Evolutionary conservation across 2,113 vertebrate genomes (phyloP), one percentile per base, ranked within the genome.

Genomic region (Larimichthys crocea): DNA sequence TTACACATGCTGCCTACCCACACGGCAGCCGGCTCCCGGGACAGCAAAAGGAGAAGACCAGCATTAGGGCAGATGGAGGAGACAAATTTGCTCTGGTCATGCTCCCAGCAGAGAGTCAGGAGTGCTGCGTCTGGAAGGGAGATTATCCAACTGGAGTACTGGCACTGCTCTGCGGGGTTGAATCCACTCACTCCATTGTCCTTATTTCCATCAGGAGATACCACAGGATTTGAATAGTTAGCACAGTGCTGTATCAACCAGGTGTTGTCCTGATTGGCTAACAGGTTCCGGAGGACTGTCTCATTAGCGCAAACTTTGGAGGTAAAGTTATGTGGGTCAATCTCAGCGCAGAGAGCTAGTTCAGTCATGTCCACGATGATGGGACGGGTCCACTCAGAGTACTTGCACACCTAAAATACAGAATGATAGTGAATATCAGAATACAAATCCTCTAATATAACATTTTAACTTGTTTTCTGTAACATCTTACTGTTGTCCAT

Each of bases 41-140:
- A 87, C 22, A 96, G 76, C 62, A 76, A 4, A 29, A 66, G 60
- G 4, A 95, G 88, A 19, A 96, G 77, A 3, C 1, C 29, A 3
- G 86, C 12, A 22, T 94, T 79, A 2, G 61, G 62, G 67, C 96
- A 96, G 75, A 96, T 24, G 0, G 69, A 85, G 5, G 86, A 85
- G 31, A 94, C 82, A 66, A 96, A 96, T 24, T 86, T 91, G 5
- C 68, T 79, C 77, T 93, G 93, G 83, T 96, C 95, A 1, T 90
- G 92, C 64, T 95, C 93, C 94, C 95, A 96, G 89, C 96, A 96
- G 63, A 94, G 90, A 8, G 91, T 90, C 64, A 96, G 80, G 15
- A 95, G 89, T 0, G 68, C 49, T 3, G 86, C 69, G 11, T 93
- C 91, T 24, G 95, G 94, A 19, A 89, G 64, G 16, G 80, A 60